A percentile compares a stretch with the other conserved stretches of the same genome.
These are phyloP conservation scores for Heliconius aoede DNA, from an alignment of 2,888 invertebrate genomes.

Conservation along the genomic window DNA sequence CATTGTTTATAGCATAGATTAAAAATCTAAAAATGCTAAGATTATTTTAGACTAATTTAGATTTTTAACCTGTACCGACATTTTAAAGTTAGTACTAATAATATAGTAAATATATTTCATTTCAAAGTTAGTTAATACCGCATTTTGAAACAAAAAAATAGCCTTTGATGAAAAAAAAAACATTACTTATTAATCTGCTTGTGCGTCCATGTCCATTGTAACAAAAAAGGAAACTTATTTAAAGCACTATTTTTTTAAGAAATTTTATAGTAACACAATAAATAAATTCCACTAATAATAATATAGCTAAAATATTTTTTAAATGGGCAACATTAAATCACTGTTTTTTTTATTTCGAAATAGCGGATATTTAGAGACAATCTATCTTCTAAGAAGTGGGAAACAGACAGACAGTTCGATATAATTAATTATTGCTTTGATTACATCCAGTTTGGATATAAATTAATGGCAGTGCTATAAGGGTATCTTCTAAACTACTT, in stretches of 20 bases:
- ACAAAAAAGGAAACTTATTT: no score
- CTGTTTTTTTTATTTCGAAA: slow-evolving; percentile 15
- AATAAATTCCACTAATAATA: background rate
- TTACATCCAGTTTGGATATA: slow-evolving; percentile 39
- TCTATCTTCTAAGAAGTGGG: slow-evolving; percentile 13
- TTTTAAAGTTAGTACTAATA: slow-evolving; percentile 12
- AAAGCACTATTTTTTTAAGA: no score
- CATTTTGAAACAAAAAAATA: slow-evolving; percentile 13
- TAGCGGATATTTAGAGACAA: background rate
- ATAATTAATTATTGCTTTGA: slow-evolving; percentile 49
- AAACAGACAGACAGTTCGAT: slow-evolving; percentile 28
- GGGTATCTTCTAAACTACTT: slow-evolving; percentile 11
- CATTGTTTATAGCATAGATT: background rate
- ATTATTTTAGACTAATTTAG: background rate
- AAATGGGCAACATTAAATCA: background rate
- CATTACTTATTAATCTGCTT: background rate
- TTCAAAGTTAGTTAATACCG: background rate
- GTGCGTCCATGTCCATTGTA: background rate
- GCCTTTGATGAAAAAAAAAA: background rate
- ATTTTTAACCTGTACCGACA: background rate
- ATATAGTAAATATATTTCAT: slow-evolving; percentile 19
- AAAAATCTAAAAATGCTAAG: background rate
- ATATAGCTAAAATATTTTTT: background rate
- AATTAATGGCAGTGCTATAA: slow-evolving; percentile 42
- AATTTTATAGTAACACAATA: no score